Conservation (phyloP, 1,140 invertebrate genomes). For the Diorhabda elongata region DNA sequence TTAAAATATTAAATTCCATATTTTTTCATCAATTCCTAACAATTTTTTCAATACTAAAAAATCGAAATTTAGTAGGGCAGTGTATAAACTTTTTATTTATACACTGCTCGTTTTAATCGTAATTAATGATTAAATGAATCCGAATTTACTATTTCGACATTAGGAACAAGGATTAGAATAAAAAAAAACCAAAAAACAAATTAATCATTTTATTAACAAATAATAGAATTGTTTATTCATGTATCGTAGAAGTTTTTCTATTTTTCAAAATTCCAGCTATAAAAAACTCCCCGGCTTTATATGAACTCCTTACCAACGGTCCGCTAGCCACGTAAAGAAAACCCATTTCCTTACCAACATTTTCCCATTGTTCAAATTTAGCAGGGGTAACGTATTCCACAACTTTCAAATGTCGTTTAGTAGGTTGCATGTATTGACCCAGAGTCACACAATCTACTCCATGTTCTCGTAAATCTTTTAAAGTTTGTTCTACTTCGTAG, state of each 20-base stretch:
- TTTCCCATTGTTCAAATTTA: conserved; percentile 91
- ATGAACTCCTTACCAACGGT: conserved; percentile 93
- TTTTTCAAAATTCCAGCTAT: conserved; percentile 74
- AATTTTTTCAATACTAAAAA: no score
- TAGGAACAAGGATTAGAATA: no score
- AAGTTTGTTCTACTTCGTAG: conserved; percentile 79
- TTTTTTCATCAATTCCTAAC: no score
- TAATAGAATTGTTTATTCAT: no score
- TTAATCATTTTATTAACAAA: no score
- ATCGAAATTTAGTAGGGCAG: no score
- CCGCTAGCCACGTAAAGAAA: conserved; percentile 98
- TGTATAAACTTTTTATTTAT: no score
- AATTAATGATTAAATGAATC: no score
- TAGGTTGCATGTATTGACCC: conserved; percentile 99
- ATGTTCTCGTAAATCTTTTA: conserved; percentile 72
- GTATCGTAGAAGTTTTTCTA: conserved; percentile 36
- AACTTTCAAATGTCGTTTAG: conserved; percentile 92
- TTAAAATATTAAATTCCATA: no score
- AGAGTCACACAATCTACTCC: conserved; percentile 94
- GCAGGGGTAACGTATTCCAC: conserved; percentile 96
- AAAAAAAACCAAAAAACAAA: no score
- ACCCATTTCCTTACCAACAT: conserved; percentile 78
- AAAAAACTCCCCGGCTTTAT: conserved; percentile 94
- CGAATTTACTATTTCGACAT: no score
- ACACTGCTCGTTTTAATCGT: no score